phyloP scores from a whole-genome alignment of 2,888 invertebrate genomes.

The Lasioglossum zephyrum region DNA sequence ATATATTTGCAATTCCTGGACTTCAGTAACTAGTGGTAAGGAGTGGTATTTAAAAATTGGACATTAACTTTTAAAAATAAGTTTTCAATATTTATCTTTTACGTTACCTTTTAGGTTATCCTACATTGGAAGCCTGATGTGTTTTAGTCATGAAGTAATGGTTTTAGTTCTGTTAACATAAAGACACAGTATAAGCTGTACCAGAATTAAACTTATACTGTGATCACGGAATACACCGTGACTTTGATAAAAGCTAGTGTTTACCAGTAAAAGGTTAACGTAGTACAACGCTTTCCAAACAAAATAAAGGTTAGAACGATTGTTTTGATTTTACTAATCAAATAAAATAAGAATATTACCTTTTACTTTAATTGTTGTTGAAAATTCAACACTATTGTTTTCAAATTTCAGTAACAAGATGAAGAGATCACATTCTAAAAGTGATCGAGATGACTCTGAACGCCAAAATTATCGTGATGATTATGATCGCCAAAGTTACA shows the following conservation, averaged over 20 bases:
- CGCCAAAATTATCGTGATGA: constrained; percentile 18
- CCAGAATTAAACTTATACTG: no score
- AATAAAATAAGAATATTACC: no score
- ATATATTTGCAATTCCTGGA: not conserved
- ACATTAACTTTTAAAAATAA: not conserved
- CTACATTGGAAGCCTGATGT: not conserved
- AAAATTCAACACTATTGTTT: not conserved
- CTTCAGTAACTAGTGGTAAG: not conserved
- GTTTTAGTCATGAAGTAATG: not conserved
- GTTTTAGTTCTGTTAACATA: not conserved
- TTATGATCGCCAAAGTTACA: constrained; percentile 28
- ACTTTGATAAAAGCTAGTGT: not conserved
- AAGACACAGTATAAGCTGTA: not conserved
- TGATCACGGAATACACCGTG: no score
- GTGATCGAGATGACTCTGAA: constrained; percentile 42
- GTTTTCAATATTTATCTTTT: not conserved
- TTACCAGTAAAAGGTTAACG: not conserved
- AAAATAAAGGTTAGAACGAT: constrained; percentile 10
- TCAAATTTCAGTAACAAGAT: constrained; percentile 38
- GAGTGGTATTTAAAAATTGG: not conserved
- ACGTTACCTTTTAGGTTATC: constrained; percentile 35
- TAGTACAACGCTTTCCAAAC: not conserved
- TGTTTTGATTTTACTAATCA: not conserved
- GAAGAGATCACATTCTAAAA: constrained; percentile 61
- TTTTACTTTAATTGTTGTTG: not conserved